A percentile compares a stretch with the other conserved stretches of the same genome.
phyloP scores from a whole-genome alignment of 2,888 invertebrate genomes.

The Periphyllus acericola region DNA sequence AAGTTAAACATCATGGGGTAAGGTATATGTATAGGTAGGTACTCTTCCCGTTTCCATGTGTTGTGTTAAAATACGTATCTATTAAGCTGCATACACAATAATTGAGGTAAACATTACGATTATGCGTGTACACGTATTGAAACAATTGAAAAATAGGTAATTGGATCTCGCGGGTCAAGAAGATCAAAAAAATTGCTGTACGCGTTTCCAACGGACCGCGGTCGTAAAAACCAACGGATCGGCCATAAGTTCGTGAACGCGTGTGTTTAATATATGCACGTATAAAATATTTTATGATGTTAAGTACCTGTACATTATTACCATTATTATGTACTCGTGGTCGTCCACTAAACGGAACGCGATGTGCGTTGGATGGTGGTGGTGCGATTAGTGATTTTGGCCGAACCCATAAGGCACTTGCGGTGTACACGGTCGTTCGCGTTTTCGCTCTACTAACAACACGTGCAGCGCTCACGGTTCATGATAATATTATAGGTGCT shows the following conservation, averaged over 20 bases:
- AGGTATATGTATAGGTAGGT: too few relatives aligned
- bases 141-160: too few relatives aligned
- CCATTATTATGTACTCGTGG: neutral
- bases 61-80: too few relatives aligned
- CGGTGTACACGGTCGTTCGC: neutral
- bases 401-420: neutral
- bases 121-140: too few relatives aligned
- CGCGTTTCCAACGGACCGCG: too few relatives aligned
- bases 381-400: neutral
- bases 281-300: neutral
- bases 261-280: neutral
- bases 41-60: too few relatives aligned
- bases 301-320: neutral
- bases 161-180: too few relatives aligned
- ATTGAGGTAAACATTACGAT: too few relatives aligned
- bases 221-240: neutral
- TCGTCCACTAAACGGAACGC: neutral
- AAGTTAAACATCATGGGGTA: too few relatives aligned
- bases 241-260: neutral
- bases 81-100: too few relatives aligned
- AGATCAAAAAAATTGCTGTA: too few relatives aligned
- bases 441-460: conserved; percentile 41
- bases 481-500: neutral
- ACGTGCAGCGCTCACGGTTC: neutral
- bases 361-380: neutral